Evolutionary conservation across 2,113 vertebrate species (phyloP).

Genomic region (Eulemur rufifrons): DNA sequence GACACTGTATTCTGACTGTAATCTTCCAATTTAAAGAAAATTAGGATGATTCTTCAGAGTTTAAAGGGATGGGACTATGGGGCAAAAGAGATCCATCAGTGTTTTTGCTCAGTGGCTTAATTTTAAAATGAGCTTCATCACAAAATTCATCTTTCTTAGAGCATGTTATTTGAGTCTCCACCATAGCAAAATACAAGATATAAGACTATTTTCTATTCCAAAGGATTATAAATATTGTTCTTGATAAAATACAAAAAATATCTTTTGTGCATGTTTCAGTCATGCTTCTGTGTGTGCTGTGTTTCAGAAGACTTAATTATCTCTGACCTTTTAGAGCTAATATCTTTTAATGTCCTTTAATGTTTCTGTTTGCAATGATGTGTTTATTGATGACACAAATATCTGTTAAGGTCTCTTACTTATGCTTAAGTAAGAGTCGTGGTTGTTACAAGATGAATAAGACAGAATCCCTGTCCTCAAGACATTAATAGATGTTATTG

Average conservation of each 20-base stretch:
- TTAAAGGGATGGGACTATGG: slow-evolving; percentile 8
- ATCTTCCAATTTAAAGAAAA: background rate
- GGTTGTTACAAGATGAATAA: background rate
- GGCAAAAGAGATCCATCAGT: background rate
- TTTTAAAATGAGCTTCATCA: background rate
- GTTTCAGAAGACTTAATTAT: background rate
- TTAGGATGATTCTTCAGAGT: background rate
- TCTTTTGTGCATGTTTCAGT: background rate
- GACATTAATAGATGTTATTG: background rate
- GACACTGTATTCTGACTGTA: slow-evolving; percentile 12
- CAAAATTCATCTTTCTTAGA: background rate
- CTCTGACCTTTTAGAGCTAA: background rate
- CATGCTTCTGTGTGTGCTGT: background rate
- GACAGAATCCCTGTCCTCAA: background rate
- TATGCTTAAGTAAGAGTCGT: background rate
- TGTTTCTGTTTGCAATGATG: background rate
- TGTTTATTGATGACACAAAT: background rate
- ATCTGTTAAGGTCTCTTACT: background rate
- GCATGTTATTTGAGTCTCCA: background rate
- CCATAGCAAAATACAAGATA: background rate
- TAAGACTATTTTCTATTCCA: background rate
- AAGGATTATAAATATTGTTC: background rate
- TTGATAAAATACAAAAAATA: background rate
- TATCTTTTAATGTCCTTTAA: background rate
- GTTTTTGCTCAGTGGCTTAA: background rate